Percentiles rank a stretch among this genome's conserved stretches.
phyloP scores from a whole-genome alignment of 35 echinoderm and acorn worm species.

The Ophiothrix spiculata region DNA sequence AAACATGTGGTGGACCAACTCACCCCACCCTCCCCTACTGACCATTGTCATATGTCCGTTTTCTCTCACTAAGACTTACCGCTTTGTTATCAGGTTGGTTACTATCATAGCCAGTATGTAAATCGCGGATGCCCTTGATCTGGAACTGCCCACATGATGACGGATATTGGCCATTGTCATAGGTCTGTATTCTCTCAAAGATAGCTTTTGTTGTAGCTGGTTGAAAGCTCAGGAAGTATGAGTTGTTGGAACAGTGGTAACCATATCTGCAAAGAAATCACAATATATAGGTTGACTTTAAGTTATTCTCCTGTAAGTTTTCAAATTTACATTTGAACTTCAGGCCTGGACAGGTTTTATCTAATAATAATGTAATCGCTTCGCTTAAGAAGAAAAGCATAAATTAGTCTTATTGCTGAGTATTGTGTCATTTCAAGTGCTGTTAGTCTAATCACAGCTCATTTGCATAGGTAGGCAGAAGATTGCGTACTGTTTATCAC shows the following conservation, averaged over 20 bases:
- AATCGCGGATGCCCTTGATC: conserved; percentile 71
- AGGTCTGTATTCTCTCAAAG: conserved; percentile 74
- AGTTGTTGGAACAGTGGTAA: conserved; percentile 84
- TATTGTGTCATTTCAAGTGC: too few relatives aligned
- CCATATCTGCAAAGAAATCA: conserved; percentile 78
- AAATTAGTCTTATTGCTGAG: too few relatives aligned
- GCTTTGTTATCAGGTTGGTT: conserved; percentile 91
- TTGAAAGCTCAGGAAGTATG: conserved; percentile 83
- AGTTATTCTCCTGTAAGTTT: too few relatives aligned
- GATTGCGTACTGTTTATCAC: too few relatives aligned
- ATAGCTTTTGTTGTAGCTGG: conserved; percentile 67
- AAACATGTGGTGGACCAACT: conserved; percentile 49
- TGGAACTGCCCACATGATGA: conserved; percentile 46
- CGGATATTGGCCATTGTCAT: conserved; percentile 81
- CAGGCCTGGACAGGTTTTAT: too few relatives aligned
- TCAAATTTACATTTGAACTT: too few relatives aligned
- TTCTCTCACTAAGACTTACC: conserved; percentile 60
- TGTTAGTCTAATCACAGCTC: too few relatives aligned
- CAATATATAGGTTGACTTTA: too few relatives aligned
- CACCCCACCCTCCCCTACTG: conserved; percentile 45
- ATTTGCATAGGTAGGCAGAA: too few relatives aligned
- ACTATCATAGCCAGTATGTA: conserved; percentile 85
- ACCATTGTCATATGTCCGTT: too few relatives aligned
- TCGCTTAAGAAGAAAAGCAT: too few relatives aligned
- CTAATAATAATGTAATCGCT: too few relatives aligned